Base-by-base conservation (phyloP, 1,140 invertebrate genomes). In the Drosophila orosa region DNA sequence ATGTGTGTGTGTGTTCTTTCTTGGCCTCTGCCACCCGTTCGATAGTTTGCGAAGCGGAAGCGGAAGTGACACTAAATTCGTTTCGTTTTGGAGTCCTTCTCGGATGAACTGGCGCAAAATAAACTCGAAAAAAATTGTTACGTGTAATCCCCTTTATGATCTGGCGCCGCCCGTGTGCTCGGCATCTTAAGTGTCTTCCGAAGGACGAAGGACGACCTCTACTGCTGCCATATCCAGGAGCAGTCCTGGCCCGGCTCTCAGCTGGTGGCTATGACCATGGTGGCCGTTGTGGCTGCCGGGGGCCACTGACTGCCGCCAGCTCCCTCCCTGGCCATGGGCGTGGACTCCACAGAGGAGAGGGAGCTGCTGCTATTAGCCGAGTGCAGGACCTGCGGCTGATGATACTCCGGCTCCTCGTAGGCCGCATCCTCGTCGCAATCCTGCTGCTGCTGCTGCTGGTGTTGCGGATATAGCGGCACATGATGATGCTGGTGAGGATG, bases 61-160 rank as follows among this genome's bases (percentile, higher is more conserved):
- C 80, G 84, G 83, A 87, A 87, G 83, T 87, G 83, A 87, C 83
- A 87, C 83, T 87, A 87, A 87, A 87, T 87, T 87, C 83, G 83
- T 84, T 84, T 84, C 67, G 81, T 83, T 87, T 87, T 63, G 84
- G 61, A 65, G 39, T 68, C 65, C 45, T 19, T 33, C 35, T 39
- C 24, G 65, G 65, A 68, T 68, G 65, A 68, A 54, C 65, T 68
- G 61, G 45, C 60, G 33, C 31, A 68, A 65, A 74, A 79, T 83
- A 87, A 76, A 89, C 71, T 86, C 79, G 50, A 86, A 66, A 86
- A 86, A 87, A 86, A 87, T 69, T 67, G 83, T 87, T 87, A 86
- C 76, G 63, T 89, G 84, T 87, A 87, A 87, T 87, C 83, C 83
- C 75, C 78, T 89, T 87, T 83, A 87, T 87, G 83, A 87, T 87